These are phyloP conservation scores for Tetramorium simillimum DNA, from an alignment of 1,140 invertebrate species.

Conservation along the genomic window DNA sequence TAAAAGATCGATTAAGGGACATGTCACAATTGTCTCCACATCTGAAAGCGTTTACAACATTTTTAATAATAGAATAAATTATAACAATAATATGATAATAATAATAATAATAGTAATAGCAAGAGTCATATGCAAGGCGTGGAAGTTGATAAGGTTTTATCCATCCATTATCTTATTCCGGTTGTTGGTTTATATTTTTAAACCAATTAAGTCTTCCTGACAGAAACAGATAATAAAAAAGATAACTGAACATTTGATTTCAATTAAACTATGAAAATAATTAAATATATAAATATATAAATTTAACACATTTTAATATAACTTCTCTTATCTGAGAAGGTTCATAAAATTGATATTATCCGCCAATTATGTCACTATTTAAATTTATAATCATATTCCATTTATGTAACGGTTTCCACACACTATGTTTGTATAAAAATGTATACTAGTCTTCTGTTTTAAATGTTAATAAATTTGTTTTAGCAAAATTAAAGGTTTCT, in stretches of 20 bases:
- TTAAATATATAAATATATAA: not conserved
- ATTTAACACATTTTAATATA: not conserved
- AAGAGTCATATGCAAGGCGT: not conserved
- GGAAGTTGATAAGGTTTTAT: conserved; percentile 11
- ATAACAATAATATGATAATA: not conserved
- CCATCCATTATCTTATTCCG: not conserved
- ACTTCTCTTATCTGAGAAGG: not conserved
- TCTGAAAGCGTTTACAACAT: conserved; percentile 74
- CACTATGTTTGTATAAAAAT: not conserved
- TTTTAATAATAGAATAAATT: not conserved
- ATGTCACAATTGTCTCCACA: conserved; percentile 86
- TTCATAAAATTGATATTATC: not conserved
- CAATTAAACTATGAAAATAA: not conserved
- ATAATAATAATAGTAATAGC: not conserved
- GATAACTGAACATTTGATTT: not conserved
- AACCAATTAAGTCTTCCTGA: not conserved
- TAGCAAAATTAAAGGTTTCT: not conserved
- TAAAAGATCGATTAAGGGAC: conserved; percentile 85
- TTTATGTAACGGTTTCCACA: not conserved
- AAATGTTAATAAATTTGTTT: not conserved
- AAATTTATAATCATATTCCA: not conserved
- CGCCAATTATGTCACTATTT: not conserved
- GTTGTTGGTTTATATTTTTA: conserved; percentile 1
- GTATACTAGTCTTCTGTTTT: not conserved
- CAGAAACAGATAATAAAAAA: not conserved